Evolutionary conservation across 2,797 vertebrate genomes (phyloP).

Genomic region (Macroramphosus scolopax): DNA sequence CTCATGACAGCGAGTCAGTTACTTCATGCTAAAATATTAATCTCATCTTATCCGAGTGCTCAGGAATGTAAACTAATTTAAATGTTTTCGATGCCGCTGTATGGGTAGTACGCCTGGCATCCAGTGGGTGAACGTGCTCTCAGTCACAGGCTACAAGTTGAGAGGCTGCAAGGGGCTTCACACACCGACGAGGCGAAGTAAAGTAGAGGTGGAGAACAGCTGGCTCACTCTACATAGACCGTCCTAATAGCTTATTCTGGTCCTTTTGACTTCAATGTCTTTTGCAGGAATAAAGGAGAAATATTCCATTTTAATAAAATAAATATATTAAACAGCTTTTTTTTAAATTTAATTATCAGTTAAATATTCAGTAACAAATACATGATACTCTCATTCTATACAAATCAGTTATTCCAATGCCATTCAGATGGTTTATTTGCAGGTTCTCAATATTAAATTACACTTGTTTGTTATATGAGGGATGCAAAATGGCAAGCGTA

Average conservation of each 20-base stretch:
- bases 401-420: no score
- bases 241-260: no score
- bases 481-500: constrained; percentile 49
- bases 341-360: no score
- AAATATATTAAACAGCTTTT: no score
- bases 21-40: constrained; percentile 58
- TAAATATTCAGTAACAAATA: no score
- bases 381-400: no score
- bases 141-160: constrained; percentile 3
- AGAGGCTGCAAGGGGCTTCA: constrained; percentile 3
- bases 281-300: no score
- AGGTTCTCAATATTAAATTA: constrained; percentile 13
- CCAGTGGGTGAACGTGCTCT: constrained; percentile 14
- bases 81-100: constrained; percentile 25
- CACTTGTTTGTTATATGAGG: constrained; percentile 10
- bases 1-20: constrained; percentile 49
- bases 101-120: constrained; percentile 8
- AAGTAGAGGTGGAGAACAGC: background rate
- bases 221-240: no score
- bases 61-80: constrained; percentile 56
- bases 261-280: no score
- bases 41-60: constrained; percentile 38
- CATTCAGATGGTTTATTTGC: background rate
- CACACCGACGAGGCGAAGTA: background rate
- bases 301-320: no score